Percentiles rank a stretch among this genome's conserved stretches.
phyloP scores from a whole-genome alignment of 2,113 vertebrate species.

The Burhinus oedicnemus region DNA sequence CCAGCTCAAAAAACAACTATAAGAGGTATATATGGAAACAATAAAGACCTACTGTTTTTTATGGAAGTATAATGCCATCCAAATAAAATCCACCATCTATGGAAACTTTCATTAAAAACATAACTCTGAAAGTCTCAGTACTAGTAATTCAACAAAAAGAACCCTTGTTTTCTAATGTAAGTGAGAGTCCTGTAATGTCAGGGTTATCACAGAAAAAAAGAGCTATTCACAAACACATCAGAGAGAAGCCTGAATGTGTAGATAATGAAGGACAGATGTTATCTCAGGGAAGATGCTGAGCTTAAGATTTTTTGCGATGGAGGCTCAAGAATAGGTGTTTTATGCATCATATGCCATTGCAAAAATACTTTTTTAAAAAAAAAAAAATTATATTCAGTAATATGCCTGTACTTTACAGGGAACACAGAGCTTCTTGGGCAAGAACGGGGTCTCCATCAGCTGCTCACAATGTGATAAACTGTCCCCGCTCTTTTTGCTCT shows the following conservation, averaged over 20 bases:
- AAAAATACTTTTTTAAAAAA: background rate
- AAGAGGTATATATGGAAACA: conserved; percentile 34
- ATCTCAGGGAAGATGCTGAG: background rate
- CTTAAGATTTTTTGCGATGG: background rate
- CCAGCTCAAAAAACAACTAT: background rate
- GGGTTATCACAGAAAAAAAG: conserved; percentile 1
- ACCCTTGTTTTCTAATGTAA: conserved; percentile 14
- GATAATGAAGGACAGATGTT: conserved; percentile 48
- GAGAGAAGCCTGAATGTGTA: background rate
- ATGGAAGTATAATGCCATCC: conserved; percentile 22
- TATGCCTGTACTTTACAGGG: background rate
- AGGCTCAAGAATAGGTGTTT: background rate
- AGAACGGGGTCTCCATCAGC: background rate
- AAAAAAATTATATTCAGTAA: background rate
- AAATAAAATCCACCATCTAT: conserved; percentile 38
- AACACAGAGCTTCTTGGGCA: background rate
- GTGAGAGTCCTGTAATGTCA: background rate
- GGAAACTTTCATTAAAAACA: conserved; percentile 56
- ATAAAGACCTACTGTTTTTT: conserved; percentile 1
- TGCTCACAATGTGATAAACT: background rate
- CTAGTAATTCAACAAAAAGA: conserved; percentile 23
- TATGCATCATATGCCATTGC: background rate
- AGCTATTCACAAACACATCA: background rate
- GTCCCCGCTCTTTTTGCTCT: background rate
- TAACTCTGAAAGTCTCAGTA: background rate